A percentile compares a stretch with the other conserved stretches of the same genome.
phyloP scores from a whole-genome alignment of 1,140 invertebrate species.

The Aricia agestis region DNA sequence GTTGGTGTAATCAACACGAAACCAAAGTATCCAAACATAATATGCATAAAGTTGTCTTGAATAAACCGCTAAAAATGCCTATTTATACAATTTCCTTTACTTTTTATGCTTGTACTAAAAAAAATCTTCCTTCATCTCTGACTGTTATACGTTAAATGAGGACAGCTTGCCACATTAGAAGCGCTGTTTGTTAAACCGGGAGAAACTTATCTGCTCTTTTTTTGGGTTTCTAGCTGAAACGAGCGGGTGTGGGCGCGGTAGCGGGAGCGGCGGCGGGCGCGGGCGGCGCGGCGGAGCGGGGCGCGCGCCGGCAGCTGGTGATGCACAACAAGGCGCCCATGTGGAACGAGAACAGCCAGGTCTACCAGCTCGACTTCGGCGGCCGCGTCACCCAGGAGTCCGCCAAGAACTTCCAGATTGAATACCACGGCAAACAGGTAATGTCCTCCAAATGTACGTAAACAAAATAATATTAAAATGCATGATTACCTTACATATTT shows the following conservation, averaged over 20 bases:
- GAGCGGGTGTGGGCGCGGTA: slow-evolving; percentile 38
- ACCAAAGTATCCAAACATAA: no score
- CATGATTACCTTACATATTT: no score
- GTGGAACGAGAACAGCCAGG: slow-evolving; percentile 99
- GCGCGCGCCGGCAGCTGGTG: slow-evolving; percentile 83
- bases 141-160: no score
- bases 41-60: no score
- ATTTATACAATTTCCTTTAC: no score
- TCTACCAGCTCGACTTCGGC: slow-evolving; percentile 99
- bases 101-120: no score
- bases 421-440: slow-evolving; percentile 97
- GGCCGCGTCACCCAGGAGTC: slow-evolving; percentile 99
- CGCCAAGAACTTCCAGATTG: slow-evolving; percentile 99
- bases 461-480: no score
- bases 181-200: no score
- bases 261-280: slow-evolving; percentile 18
- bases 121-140: no score
- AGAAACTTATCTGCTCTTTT: not conserved
- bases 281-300: slow-evolving; percentile 13
- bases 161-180: no score
- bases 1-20: no score
- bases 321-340: slow-evolving; percentile 99
- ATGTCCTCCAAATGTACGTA: not conserved
- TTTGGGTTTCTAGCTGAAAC: slow-evolving; percentile 51
- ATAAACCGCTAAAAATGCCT: no score